Conservation (phyloP, 2,888 invertebrate species). For the Coelopa pilipes region DNA sequence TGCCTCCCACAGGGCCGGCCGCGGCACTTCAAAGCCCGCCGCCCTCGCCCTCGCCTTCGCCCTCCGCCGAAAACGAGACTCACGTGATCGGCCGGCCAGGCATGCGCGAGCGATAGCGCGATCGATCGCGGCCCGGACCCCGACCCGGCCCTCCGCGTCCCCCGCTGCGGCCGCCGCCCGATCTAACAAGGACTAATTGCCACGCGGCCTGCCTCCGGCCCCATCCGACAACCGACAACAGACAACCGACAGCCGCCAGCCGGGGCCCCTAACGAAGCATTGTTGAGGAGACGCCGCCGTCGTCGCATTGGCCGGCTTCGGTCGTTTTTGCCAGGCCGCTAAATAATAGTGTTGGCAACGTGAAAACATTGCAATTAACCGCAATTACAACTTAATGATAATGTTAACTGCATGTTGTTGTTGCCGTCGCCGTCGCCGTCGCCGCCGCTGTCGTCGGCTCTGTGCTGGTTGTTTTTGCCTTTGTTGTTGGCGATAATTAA, state of each 20-base stretch:
- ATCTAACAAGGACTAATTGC: constrained; percentile 33
- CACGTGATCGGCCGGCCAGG: not conserved
- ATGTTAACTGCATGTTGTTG: constrained; percentile 29
- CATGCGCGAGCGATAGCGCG: not conserved
- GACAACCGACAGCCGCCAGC: not conserved
- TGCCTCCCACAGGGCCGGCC: no score
- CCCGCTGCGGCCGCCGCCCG: not conserved
- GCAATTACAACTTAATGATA: constrained; percentile 38
- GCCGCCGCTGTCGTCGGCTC: not conserved
- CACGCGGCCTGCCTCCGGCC: constrained; percentile 19
- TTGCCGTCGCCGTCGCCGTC: constrained; percentile 27
- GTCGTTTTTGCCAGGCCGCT: constrained; percentile 11
- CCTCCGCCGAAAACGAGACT: not conserved
- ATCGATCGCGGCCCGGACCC: not conserved
- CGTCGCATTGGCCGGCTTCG: not conserved
- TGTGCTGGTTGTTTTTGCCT: constrained; percentile 12
- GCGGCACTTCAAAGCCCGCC: no score
- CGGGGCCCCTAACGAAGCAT: not conserved
- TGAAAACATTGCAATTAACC: constrained; percentile 39
- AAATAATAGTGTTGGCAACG: constrained; percentile 33
- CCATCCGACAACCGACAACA: not conserved
- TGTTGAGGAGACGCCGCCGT: not conserved
- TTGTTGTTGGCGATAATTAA: constrained; percentile 38
- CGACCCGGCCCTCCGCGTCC: not conserved
- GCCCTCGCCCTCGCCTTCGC: no score